phyloP scores from a whole-genome alignment of 2,113 vertebrate species.

The Colossoma macropomum region DNA sequence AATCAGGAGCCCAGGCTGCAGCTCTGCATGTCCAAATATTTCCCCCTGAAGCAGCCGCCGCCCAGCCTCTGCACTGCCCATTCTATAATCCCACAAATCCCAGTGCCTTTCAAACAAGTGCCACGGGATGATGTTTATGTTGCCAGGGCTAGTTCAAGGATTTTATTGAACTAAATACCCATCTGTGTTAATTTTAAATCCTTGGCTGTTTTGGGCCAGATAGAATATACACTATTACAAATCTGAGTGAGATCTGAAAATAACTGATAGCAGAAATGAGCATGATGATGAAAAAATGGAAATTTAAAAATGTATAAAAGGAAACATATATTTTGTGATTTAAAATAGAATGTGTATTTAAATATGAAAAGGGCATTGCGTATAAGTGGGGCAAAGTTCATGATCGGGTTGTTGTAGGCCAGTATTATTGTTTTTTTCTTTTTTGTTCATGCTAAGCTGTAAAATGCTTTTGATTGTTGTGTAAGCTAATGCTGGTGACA shows the following conservation, averaged over 20 bases:
- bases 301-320: background rate
- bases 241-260: slow-evolving; percentile 3
- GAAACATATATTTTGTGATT: background rate
- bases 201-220: slow-evolving; percentile 53
- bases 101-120: slow-evolving; percentile 71
- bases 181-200: slow-evolving; percentile 73
- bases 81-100: slow-evolving; percentile 75
- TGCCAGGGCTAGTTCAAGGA: slow-evolving; percentile 69
- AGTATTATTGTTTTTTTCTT: background rate
- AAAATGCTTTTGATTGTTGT: background rate
- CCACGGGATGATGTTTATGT: slow-evolving; percentile 63
- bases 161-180: slow-evolving; percentile 73
- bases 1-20: background rate
- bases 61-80: slow-evolving; percentile 48
- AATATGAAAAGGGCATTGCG: background rate
- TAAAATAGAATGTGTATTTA: background rate
- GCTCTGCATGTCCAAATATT: background rate
- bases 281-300: background rate
- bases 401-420: background rate
- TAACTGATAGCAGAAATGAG: background rate
- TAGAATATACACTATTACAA: slow-evolving; percentile 55
- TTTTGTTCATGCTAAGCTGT: background rate
- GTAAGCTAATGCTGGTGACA: background rate
- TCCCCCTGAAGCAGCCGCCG: slow-evolving; percentile 67
- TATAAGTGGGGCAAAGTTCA: background rate